phyloP scores from a whole-genome alignment of 2,797 vertebrate species.

The Micrastur ruficollis region DNA sequence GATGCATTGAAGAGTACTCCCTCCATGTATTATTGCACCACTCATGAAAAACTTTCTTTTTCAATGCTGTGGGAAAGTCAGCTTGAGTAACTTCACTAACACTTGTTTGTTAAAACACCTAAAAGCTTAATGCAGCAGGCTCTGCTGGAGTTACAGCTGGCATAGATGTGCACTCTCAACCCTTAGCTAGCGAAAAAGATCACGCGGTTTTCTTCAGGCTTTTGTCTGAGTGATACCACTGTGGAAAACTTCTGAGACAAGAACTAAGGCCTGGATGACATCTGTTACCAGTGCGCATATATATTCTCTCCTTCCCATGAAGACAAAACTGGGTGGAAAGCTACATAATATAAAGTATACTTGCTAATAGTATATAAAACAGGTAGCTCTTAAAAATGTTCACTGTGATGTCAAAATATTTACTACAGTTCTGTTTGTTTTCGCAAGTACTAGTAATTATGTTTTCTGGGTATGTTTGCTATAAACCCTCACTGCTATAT shows the following conservation, averaged over 20 bases:
- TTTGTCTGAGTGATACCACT: neutral
- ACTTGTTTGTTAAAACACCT: neutral
- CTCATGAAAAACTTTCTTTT: neutral
- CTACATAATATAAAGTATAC: neutral
- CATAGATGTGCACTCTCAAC: neutral
- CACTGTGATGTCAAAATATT: slow-evolving; percentile 9
- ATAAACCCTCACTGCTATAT: neutral
- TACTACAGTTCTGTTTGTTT: neutral
- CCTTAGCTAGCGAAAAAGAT: neutral
- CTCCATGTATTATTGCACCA: neutral
- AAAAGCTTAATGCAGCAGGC: neutral
- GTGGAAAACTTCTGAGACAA: neutral
- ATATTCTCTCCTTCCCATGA: neutral
- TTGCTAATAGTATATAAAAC: neutral
- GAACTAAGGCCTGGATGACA: neutral
- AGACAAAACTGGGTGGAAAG: neutral
- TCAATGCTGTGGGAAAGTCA: neutral
- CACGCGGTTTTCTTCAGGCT: neutral
- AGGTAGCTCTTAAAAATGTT: neutral
- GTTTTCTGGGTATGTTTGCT: neutral
- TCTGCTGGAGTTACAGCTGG: neutral
- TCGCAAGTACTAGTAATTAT: neutral
- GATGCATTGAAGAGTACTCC: neutral
- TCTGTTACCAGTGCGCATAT: neutral
- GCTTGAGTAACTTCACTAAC: neutral